Conservation (phyloP, 2,797 vertebrate genomes). For the Hafferia zeledoni region DNA sequence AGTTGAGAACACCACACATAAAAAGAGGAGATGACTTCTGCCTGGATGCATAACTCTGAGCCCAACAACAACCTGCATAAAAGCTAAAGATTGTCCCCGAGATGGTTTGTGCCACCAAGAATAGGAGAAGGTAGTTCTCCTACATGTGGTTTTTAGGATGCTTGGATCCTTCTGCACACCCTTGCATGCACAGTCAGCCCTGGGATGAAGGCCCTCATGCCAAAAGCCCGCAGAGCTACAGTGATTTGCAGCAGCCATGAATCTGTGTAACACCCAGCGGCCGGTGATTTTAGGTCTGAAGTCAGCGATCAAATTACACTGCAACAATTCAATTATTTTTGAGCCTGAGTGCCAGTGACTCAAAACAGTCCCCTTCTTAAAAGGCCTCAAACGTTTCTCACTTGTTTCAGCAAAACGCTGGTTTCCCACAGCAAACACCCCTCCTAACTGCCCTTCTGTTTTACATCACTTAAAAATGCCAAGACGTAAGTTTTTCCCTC, state of each 20-base stretch:
- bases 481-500: background rate
- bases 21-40: background rate
- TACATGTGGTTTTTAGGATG: background rate
- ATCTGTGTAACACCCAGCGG: background rate
- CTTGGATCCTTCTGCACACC: background rate
- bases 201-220: background rate
- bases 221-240: background rate
- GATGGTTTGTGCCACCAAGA: background rate
- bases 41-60: background rate
- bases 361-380: conserved; percentile 48
- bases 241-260: background rate
- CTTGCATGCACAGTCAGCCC: accelerated
- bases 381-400: conserved; percentile 13
- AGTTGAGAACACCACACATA: background rate
- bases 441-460: conserved; percentile 37
- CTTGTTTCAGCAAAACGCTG: conserved; percentile 40
- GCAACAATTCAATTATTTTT: conserved; percentile 29
- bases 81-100: background rate
- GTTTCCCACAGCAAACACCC: conserved; percentile 59
- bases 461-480: conserved; percentile 20
- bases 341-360: conserved; percentile 39
- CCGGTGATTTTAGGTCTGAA: background rate
- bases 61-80: background rate
- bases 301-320: conserved; percentile 4
- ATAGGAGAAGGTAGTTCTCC: background rate